These are phyloP conservation scores for Ommatoiulus sabulosus DNA, from an alignment of 2,888 invertebrate genomes.

Conservation along the genomic window DNA sequence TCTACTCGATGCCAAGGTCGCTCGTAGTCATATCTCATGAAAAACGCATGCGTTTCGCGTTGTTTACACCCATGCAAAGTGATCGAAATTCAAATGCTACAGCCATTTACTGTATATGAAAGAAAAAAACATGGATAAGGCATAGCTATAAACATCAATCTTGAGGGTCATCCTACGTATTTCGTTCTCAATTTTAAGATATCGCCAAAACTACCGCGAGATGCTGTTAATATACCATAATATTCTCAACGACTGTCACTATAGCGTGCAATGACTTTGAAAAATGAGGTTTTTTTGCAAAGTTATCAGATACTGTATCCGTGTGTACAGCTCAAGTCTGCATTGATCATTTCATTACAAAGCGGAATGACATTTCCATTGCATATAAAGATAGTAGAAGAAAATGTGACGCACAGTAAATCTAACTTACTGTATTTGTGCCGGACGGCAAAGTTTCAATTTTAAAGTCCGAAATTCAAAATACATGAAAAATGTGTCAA, in stretches of 20 bases:
- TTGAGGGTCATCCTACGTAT: neutral
- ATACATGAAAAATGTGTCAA: neutral
- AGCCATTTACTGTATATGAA: neutral
- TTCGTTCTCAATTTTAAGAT: neutral
- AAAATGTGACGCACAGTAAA: neutral
- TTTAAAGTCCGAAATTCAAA: neutral
- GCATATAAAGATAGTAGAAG: neutral
- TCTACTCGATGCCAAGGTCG: neutral
- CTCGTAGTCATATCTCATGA: neutral
- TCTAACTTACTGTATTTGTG: neutral
- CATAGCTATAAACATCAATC: slow-evolving; percentile 1
- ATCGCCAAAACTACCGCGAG: neutral
- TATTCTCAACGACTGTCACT: neutral
- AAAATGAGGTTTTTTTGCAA: neutral
- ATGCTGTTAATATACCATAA: neutral
- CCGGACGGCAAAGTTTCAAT: neutral
- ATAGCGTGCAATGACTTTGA: neutral
- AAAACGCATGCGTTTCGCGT: neutral
- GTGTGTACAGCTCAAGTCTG: neutral
- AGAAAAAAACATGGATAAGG: neutral
- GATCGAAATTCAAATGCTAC: neutral
- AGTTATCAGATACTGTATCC: neutral
- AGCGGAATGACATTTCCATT: neutral
- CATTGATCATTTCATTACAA: neutral
- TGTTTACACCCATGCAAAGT: neutral